phyloP scores from a whole-genome alignment of 2,888 invertebrate species.

The Actias luna region DNA sequence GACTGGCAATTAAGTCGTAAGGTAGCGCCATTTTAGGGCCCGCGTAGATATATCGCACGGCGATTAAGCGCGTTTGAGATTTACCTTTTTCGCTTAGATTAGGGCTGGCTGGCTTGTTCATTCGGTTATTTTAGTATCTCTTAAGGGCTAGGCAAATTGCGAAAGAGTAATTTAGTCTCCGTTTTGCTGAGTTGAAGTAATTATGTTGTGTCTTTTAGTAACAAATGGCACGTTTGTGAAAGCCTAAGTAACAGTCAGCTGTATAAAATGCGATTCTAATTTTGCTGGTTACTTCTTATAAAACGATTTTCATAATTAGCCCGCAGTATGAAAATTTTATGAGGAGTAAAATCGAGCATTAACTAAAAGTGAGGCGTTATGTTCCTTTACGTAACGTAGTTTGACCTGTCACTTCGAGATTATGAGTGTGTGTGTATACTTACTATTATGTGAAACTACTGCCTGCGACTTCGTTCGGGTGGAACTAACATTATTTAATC shows the following conservation, averaged over 20 bases:
- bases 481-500: no score
- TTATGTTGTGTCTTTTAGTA: neutral
- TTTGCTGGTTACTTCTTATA: no score
- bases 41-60: slow-evolving; percentile 22
- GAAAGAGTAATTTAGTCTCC: neutral
- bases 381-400: no score
- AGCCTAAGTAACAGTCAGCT: neutral
- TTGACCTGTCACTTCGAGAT: no score
- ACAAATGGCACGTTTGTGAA: neutral
- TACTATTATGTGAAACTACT: no score
- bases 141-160: neutral
- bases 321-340: no score
- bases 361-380: no score
- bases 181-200: neutral
- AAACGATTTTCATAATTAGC: no score
- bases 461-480: no score
- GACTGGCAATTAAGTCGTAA: slow-evolving; percentile 22
- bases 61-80: slow-evolving; percentile 51
- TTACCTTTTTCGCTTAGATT: slow-evolving; percentile 44
- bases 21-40: slow-evolving; percentile 47
- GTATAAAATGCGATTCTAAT: no score
- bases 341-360: no score
- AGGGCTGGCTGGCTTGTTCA: neutral
- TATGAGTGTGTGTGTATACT: no score
- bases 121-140: slow-evolving; percentile 5